Percentiles rank a stretch among this genome's conserved stretches.
These are phyloP conservation scores for Suricata suricatta DNA, from an alignment of 2,113 vertebrate genomes.

Conservation along the genomic window DNA sequence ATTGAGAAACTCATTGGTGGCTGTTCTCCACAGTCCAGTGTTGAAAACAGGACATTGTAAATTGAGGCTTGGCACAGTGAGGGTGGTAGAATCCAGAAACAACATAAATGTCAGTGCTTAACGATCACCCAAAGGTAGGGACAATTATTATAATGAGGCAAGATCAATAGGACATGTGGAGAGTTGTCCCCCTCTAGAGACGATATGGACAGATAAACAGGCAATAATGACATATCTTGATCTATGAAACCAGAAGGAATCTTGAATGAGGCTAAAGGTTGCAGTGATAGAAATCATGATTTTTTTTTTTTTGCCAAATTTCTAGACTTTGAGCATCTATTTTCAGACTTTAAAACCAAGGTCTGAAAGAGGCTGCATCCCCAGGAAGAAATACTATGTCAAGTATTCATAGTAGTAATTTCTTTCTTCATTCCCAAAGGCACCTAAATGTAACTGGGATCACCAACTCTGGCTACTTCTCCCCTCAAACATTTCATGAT, in stretches of 20 bases:
- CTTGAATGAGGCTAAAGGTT: background rate
- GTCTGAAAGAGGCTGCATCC: background rate
- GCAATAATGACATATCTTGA: background rate
- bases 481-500: background rate
- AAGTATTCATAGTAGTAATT: background rate
- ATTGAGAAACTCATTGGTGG: background rate
- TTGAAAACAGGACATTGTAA: background rate
- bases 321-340: background rate
- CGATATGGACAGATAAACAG: background rate
- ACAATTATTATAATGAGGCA: background rate
- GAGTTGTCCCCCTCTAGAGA: background rate
- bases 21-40: background rate
- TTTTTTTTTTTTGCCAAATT: background rate
- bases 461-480: background rate
- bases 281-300: background rate
- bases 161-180: background rate
- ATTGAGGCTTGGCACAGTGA: background rate
- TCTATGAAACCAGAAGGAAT: background rate
- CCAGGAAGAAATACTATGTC: background rate
- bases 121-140: background rate
- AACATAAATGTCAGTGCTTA: background rate
- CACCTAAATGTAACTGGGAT: background rate
- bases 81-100: background rate
- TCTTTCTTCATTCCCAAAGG: background rate
- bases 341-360: background rate